Base-by-base conservation (phyloP, 2,797 vertebrate species). In the Eleutherodactylus coqui region DNA sequence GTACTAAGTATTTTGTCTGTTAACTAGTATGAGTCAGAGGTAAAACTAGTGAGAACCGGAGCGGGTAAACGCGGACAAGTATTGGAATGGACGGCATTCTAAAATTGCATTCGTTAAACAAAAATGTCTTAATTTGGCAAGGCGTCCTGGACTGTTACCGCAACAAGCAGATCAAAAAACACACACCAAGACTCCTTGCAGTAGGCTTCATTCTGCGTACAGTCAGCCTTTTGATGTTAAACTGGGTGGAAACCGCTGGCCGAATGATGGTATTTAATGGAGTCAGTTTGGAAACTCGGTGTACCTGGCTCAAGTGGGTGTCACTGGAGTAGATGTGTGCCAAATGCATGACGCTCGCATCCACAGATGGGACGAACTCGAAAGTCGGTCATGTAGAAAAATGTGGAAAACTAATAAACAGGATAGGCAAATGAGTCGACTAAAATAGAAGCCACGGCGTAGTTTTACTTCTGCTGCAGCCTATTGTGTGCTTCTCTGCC, bases 1-100 rank as follows among this genome's bases (percentile, higher is more conserved):
- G 86, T 78, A 84, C 86, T 80, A 75, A 84, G 77, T 80, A 69
- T 58, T 84, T 84, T 84, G 77, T 58, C 86, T 84, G 38, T 49
- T 84, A 79, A 87, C 53, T 32, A 69, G 64, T 73, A 29, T 53
- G 75, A 79, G 41, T 79, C 67, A 87, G 76, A 87, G 69, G n/a
- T n/a, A 85, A 86, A 81, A 80, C 47, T 69, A 79, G 77, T 64
- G 77, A 34, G 77, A 86, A 55, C 27, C 41, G 47, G 34, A 70
- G 10, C 14, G 38, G 69, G 78, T 45, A 36, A 27, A 86, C 43
- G 45, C 41, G 83, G 72, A 84, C 58, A 21, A 11, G 55, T 75
- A 38, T 24, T 72, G 75, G 70, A 85, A 79, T 45, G 41, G 77
- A 45, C 75, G n/a, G 53, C 45, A 49, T 60, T 34, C 24, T 47